phyloP scores from a whole-genome alignment of 2,797 vertebrate genomes.

The Xiphorhynchus erythropygius region DNA sequence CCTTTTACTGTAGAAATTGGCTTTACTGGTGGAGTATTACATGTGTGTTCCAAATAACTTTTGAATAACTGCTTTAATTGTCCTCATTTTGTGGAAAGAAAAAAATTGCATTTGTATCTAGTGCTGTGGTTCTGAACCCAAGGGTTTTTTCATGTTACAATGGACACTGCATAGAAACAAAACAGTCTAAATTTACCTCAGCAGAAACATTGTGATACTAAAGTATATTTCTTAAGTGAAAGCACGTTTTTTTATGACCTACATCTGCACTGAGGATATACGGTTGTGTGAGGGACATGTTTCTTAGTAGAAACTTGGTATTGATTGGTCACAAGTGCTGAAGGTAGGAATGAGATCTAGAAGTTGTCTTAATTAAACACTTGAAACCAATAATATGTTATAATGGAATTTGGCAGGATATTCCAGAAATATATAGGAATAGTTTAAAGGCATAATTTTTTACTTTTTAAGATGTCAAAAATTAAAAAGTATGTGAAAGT shows the following conservation, averaged over 20 bases:
- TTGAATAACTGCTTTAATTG: background rate
- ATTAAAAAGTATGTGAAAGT: rapidly evolving
- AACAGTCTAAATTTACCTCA: background rate
- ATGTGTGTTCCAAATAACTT: background rate
- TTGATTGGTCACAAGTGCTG: background rate
- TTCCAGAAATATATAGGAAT: background rate
- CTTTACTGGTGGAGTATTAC: background rate
- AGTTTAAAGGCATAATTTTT: background rate
- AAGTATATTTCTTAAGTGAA: background rate
- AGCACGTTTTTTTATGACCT: background rate
- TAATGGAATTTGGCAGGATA: background rate
- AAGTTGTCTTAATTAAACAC: background rate
- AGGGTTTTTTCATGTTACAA: background rate
- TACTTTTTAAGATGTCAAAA: background rate
- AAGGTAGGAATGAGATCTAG: background rate
- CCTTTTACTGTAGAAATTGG: background rate
- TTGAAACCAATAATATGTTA: background rate
- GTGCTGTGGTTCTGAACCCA: background rate
- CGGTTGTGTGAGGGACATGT: rapidly evolving
- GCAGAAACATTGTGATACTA: background rate
- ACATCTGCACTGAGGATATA: background rate
- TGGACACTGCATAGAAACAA: background rate
- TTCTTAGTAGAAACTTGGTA: background rate
- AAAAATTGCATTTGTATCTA: background rate
- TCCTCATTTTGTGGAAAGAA: background rate